Base-by-base conservation (phyloP, 2,797 vertebrate genomes). In the Nasua narica region DNA sequence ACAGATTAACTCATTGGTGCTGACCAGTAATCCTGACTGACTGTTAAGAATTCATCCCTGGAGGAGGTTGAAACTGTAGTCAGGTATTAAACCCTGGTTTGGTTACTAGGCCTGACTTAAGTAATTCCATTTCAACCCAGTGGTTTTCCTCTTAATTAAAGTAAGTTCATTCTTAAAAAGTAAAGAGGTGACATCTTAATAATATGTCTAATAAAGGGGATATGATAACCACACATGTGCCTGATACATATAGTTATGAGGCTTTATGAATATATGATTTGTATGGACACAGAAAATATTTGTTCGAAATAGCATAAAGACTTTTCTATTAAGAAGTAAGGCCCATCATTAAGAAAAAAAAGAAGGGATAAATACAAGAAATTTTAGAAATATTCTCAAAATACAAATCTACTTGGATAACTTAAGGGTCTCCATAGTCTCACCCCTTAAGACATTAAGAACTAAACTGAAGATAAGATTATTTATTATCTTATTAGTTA, bases 381-480 rank as follows among this genome's bases (percentile, higher is more conserved):
- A 86, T 85, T 27, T 91, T 40, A 93, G 25, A 86, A 89, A 50
- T 83, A 18, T 50, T 93, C 46, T 83, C n/a, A 92, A 94, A 96
- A 90, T 92, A 82, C 7, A 84, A 82, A 87, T 86, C 3, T 67
- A 23, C 16, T 90, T 90, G 37, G 54, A 10, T 88, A 46, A 13
- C 32, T 69, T 60, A 77, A 88, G 19, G 18, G 2, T 87, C 50
- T 95, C 21, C 25, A 48, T 10, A 83, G 19, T 18, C 32, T 3
- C 70, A 54, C 3, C 14, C 21, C 76, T 94, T 82, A 82, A 76
- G 67, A 50, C n/a, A 82, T 74, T 93, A 95, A 94, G 58, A 90
- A 62, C 14, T 96, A 54, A 88, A 89, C 19, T 74, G 50, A 25
- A 87, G 92, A 85, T 96, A 94, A 76, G 35, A 27, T 92, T 37